A percentile compares a stretch with the other conserved stretches of the same genome.
Evolutionary conservation across 2,113 vertebrate genomes (phyloP).

Genomic region (Noturus placidus): DNA sequence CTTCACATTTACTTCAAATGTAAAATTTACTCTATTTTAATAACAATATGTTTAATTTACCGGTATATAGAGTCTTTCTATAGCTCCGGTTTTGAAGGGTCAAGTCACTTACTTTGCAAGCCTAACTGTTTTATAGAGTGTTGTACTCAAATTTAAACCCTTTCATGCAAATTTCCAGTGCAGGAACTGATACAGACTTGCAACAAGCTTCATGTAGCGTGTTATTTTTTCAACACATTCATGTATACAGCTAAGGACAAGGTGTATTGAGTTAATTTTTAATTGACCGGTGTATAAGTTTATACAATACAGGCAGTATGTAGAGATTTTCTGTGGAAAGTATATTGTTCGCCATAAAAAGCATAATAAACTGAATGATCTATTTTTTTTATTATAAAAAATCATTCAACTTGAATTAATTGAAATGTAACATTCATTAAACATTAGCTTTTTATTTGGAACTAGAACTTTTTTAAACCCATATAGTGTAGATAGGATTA

Average conservation of each 20-base stretch:
- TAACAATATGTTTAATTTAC: too few species aligned
- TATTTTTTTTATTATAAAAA: background rate
- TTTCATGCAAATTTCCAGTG: constrained; percentile 23
- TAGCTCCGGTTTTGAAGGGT: background rate
- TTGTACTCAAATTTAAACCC: background rate
- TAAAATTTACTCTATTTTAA: background rate
- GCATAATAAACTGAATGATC: background rate
- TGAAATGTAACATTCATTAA: background rate
- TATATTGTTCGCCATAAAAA: background rate
- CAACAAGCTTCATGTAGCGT: background rate
- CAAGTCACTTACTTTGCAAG: background rate
- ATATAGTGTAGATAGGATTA: background rate
- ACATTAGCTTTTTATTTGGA: background rate
- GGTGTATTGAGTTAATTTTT: background rate
- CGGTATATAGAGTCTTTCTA: too few species aligned
- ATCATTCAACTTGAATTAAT: background rate
- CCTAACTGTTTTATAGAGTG: background rate
- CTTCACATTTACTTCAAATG: background rate
- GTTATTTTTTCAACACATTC: background rate
- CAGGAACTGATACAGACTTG: background rate
- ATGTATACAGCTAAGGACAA: background rate
- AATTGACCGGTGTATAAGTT: background rate
- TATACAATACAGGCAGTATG: background rate
- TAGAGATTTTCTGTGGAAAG: background rate
- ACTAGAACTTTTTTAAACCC: background rate